These are phyloP conservation scores for Gasterosteus nipponicus DNA, from an alignment of 2,113 vertebrate species.

Conservation along the genomic window DNA sequence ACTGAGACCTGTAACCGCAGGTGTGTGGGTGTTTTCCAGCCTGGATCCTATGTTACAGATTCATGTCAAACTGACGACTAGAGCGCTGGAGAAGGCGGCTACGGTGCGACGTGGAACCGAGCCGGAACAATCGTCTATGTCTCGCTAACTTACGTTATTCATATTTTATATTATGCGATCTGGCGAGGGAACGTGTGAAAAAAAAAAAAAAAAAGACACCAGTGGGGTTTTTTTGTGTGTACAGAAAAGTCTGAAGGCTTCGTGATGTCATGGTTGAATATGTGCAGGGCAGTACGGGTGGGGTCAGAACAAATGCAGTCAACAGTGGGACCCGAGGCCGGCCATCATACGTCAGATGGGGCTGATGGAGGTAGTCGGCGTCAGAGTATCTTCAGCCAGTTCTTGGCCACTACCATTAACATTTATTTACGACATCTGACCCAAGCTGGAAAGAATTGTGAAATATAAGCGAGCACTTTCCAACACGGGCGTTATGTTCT, in stretches of 20 bases:
- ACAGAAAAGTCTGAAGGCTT: no score
- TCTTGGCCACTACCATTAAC: no score
- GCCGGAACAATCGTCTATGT: not conserved
- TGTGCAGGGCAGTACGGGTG: no score
- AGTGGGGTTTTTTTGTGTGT: no score
- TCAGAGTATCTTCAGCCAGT: no score
- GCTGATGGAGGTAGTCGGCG: no score
- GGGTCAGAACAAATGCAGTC: no score
- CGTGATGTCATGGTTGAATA: no score
- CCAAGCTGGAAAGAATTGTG: constrained; percentile 1
- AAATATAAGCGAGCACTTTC: not conserved
- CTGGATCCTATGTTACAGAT: not conserved
- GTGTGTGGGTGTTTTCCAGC: not conserved
- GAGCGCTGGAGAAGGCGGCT: not conserved
- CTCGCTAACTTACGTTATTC: not conserved
- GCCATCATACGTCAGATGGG: no score
- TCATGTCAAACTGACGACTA: not conserved
- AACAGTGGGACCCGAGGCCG: no score
- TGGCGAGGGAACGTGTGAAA: no score
- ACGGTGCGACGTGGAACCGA: not conserved
- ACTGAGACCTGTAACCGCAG: not conserved
- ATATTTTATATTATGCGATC: not conserved
- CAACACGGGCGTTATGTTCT: not conserved
- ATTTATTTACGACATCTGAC: not conserved
- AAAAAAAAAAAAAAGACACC: no score